phyloP scores from a whole-genome alignment of 1,140 invertebrate genomes.

The Rhysida immarginata region DNA sequence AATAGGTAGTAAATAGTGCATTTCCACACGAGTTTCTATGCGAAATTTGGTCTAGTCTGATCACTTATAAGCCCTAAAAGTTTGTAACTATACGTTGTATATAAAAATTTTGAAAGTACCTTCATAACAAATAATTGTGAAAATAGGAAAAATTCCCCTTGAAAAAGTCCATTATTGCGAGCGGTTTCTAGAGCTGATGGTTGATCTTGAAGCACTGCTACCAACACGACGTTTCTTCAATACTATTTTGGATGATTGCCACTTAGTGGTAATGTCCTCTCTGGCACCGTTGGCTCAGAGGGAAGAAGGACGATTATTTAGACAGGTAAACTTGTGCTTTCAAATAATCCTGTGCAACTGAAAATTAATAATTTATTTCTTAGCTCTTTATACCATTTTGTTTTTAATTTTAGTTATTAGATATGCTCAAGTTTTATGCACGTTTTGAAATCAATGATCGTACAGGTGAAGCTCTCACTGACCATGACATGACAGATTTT shows the following conservation, averaged over 20 bases:
- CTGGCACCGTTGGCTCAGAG: constrained; percentile 56
- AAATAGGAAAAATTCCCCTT: constrained; percentile 36
- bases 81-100: too few species aligned
- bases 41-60: too few species aligned
- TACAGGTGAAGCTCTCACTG: constrained; percentile 81
- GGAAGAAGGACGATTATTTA: constrained; percentile 79
- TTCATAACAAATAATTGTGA: too few species aligned
- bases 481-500: constrained; percentile 79
- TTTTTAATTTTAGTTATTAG: constrained; percentile 56
- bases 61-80: too few species aligned
- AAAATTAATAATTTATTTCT: neutral
- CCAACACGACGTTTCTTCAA: constrained; percentile 95
- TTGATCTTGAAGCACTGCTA: constrained; percentile 86
- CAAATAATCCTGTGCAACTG: too few species aligned
- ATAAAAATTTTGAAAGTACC: too few species aligned
- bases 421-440: constrained; percentile 92
- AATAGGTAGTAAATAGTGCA: too few species aligned
- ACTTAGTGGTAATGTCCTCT: constrained; percentile 78
- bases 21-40: too few species aligned
- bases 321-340: constrained; percentile 57
- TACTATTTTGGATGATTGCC: constrained; percentile 83
- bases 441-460: constrained; percentile 96
- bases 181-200: constrained; percentile 86
- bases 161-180: constrained; percentile 74
- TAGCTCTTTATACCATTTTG: constrained; percentile 14